phyloP scores from a whole-genome alignment of 2,797 vertebrate genomes.

The Linurgus olivaceus region DNA sequence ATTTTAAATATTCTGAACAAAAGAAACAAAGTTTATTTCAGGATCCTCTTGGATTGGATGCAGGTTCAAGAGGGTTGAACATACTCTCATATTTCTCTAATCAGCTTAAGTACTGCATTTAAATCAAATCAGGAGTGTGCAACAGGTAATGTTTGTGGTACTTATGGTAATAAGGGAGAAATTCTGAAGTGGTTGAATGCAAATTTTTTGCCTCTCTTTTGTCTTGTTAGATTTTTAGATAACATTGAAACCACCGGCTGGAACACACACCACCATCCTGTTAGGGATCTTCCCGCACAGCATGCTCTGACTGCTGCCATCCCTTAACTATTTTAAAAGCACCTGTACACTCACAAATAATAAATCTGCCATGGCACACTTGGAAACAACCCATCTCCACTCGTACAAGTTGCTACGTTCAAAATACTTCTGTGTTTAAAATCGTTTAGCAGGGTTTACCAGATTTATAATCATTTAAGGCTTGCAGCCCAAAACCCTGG shows the following conservation, averaged over 20 bases:
- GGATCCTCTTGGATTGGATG: not conserved
- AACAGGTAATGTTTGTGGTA: conserved; percentile 63
- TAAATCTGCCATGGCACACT: not conserved
- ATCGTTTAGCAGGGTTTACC: not conserved
- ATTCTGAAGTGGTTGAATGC: conserved; percentile 53
- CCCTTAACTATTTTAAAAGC: not conserved
- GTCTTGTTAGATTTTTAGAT: conserved; percentile 28
- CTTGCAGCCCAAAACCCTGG: not conserved
- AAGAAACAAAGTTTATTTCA: conserved; percentile 36
- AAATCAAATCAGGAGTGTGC: conserved; percentile 64
- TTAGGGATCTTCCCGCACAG: not conserved
- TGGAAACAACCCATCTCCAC: not conserved
- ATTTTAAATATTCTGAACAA: not conserved
- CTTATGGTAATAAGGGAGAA: conserved; percentile 66
- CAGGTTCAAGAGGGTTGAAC: conserved; percentile 45
- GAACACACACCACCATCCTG: not conserved
- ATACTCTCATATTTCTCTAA: conserved; percentile 43
- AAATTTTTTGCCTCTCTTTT: conserved; percentile 51
- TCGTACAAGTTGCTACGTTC: not conserved
- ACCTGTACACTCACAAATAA: not conserved
- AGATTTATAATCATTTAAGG: conserved; percentile 15
- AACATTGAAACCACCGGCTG: not conserved
- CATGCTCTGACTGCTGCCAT: not conserved
- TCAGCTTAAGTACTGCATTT: conserved; percentile 66
- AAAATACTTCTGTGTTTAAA: conserved; percentile 24